These are phyloP conservation scores for Pseudoips prasinana DNA, from an alignment of 2,888 invertebrate genomes.

Conservation along the genomic window DNA sequence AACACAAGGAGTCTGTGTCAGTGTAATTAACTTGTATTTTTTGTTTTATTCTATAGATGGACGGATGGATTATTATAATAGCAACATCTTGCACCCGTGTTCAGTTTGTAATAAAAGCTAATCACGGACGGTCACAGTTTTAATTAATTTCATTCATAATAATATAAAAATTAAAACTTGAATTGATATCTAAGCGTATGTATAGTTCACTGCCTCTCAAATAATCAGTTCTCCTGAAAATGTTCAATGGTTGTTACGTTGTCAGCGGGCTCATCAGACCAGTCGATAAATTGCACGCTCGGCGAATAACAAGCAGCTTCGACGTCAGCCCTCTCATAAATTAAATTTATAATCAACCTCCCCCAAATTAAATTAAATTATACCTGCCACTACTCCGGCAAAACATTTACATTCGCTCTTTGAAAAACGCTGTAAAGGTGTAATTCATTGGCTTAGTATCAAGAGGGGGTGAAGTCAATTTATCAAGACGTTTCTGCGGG, in stretches of 20 bases:
- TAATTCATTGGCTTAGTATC: slow-evolving; percentile 55
- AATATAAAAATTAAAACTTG: no score
- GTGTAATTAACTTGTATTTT: no score
- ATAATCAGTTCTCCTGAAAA: slow-evolving; percentile 27
- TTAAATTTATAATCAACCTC: slow-evolving; percentile 78
- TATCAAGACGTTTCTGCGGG: slow-evolving; percentile 36
- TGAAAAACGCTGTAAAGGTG: slow-evolving; percentile 46
- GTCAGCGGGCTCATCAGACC: slow-evolving; percentile 56
- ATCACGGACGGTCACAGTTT: no score
- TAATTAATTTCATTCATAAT: no score
- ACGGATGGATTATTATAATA: no score
- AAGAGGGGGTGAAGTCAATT: slow-evolving; percentile 44
- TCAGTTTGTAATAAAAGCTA: no score
- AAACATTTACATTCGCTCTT: slow-evolving; percentile 67
- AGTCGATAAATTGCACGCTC: slow-evolving; percentile 64
- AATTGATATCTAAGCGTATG: no score
- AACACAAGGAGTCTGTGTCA: no score
- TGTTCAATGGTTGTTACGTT: slow-evolving; percentile 43
- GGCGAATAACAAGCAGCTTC: slow-evolving; percentile 65
- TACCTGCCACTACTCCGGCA: slow-evolving; percentile 66
- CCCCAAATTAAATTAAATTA: slow-evolving; percentile 74
- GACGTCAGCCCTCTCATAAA: slow-evolving; percentile 70
- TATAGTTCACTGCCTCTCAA: slow-evolving; percentile 1
- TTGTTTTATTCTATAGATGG: no score
- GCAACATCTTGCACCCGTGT: no score